Base-by-base conservation (phyloP, 1,140 invertebrate genomes). In the Solenopsis invicta region DNA sequence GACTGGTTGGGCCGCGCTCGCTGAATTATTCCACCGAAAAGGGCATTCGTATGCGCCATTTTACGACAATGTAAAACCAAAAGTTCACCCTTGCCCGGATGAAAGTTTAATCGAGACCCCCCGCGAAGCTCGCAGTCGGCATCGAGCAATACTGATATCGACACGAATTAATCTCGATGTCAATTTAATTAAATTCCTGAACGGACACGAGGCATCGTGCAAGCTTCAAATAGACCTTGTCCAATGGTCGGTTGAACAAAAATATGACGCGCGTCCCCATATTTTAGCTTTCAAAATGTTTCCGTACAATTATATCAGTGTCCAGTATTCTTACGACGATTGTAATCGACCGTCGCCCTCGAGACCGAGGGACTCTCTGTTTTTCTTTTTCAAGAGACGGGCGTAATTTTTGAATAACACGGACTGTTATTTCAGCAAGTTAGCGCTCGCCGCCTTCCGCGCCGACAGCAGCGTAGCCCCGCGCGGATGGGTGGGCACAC, bases 361-460 rank as follows among this genome's bases (percentile, higher is more conserved):
- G 72, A 77, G 61, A 86, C 5, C n/a, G 6, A n/a, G 56, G 12
- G 69, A 29, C 16, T n/a, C n/a, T n/a, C n/a, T 87, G 48, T 84
- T 81, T 85, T 29, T 67, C 13, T n/a, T 61, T 37, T 18, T n/a
- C 54, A 21, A 67, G 37, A 75, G 54, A 37, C 18, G 54, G 41
- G 9, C 45, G 66, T n/a, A 50, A 16, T 41, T 41, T 78, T 84
- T 89, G 89, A 90, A 87, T 87, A 87, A 87, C 88, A 61, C 50
- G 52, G 56, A 61, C 76, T 92, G 93, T 93, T 94, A 94, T 94
- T 94, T 94, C 87, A 92, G 89, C 90, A 89, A 92, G 89, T 92
- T 91, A 92, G 69, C 66, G 78, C 88, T 56, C 12, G 13, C 21
- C 9, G 24, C 13, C 24, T 48, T 52, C 48, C 9, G 9, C 48